Evolutionary conservation across 1,140 invertebrate species (phyloP).

Genomic region (Monomorium pharaonis): DNA sequence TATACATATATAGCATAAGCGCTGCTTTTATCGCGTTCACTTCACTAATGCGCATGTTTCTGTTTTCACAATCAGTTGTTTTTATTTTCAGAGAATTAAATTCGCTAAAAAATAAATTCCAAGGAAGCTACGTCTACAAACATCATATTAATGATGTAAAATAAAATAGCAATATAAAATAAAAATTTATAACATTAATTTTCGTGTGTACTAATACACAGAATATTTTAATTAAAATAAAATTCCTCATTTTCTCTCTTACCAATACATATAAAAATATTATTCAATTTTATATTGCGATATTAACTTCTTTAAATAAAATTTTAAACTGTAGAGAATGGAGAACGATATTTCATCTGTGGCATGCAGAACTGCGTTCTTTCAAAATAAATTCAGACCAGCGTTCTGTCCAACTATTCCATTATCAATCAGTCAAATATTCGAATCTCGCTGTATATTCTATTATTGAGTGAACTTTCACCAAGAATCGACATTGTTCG

Average conservation of each 20-base stretch:
- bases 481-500: slow-evolving; percentile 1
- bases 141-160: background rate
- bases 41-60: background rate
- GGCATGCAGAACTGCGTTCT: background rate
- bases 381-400: background rate
- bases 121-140: background rate
- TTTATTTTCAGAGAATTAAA: background rate
- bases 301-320: background rate
- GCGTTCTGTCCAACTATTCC: background rate
- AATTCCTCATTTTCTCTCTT: background rate
- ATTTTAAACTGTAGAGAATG: background rate
- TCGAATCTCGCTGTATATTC: background rate
- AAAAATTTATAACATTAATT: background rate
- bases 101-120: background rate
- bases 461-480: background rate
- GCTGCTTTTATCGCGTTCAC: background rate
- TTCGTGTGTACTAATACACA: background rate
- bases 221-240: background rate
- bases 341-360: background rate
- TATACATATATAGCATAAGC: too few species aligned
- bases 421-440: background rate
- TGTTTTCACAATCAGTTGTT: background rate
- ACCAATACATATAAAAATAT: background rate
- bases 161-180: background rate
- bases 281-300: background rate